A percentile compares a stretch with the other conserved stretches of the same genome.
These are phyloP conservation scores for Octodon degus DNA, from an alignment of 2,113 vertebrate genomes.

Conservation along the genomic window DNA sequence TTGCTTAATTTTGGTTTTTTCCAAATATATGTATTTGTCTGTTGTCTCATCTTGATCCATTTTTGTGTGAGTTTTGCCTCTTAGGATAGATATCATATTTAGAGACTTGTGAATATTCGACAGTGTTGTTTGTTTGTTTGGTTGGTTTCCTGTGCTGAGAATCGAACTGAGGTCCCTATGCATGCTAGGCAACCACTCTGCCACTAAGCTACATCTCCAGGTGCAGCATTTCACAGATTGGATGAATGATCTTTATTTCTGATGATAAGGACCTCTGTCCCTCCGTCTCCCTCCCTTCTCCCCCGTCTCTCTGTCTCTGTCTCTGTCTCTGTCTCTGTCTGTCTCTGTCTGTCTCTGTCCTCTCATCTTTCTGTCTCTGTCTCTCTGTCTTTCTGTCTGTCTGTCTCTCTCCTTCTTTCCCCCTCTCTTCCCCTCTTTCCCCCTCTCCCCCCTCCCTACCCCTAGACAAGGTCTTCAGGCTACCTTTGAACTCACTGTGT, in stretches of 20 bases:
- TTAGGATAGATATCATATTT: background rate
- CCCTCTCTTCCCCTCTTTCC: background rate
- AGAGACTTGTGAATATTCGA: conserved; percentile 34
- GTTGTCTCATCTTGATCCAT: conserved; percentile 14
- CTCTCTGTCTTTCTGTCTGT: too few species aligned
- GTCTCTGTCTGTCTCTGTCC: too few species aligned
- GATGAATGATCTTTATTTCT: conserved; percentile 53
- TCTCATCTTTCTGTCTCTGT: too few species aligned
- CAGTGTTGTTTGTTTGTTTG: background rate
- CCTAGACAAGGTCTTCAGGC: background rate
- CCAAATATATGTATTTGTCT: background rate
- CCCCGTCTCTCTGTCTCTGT: too few species aligned
- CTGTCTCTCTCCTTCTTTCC: too few species aligned
- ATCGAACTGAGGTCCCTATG: background rate
- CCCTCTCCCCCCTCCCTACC: too few species aligned
- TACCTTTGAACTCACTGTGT: background rate
- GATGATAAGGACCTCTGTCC: background rate
- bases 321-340: too few species aligned
- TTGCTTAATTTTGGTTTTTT: conserved; percentile 21
- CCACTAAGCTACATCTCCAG: background rate
- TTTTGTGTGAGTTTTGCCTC: background rate
- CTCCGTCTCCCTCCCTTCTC: too few species aligned
- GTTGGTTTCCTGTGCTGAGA: background rate
- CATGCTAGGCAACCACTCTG: background rate
- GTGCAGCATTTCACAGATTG: background rate